phyloP scores from a whole-genome alignment of 2,113 vertebrate species.

The Naja naja region DNA sequence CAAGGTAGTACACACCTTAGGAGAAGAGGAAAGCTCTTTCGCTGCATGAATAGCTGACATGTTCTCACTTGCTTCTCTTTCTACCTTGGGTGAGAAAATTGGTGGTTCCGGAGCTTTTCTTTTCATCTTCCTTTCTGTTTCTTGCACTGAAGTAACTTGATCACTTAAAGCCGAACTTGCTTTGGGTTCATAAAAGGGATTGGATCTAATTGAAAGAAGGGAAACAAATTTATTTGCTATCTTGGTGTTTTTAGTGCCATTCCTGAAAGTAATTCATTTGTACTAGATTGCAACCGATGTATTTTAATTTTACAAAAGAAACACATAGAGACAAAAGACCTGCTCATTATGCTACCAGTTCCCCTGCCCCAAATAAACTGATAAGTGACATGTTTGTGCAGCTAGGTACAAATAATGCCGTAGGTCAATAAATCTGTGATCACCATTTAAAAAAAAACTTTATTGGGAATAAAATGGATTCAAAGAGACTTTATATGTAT shows the following conservation, averaged over 20 bases:
- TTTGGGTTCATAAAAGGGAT: constrained; percentile 96
- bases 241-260: background rate
- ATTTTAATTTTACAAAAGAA: background rate
- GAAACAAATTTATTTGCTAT: constrained; percentile 59
- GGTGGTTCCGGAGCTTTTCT: constrained; percentile 84
- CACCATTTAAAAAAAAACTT: background rate
- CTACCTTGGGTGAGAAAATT: constrained; percentile 70
- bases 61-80: constrained; percentile 62
- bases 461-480: background rate
- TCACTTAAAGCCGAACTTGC: constrained; percentile 67
- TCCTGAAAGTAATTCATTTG: constrained; percentile 16
- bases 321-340: background rate
- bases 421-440: constrained; percentile 9
- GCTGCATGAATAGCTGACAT: constrained; percentile 63
- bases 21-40: constrained; percentile 86
- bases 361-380: background rate
- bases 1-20: constrained; percentile 79
- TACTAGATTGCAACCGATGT: constrained; percentile 21
- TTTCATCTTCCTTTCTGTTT: constrained; percentile 78
- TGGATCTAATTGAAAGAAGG: constrained; percentile 82
- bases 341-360: background rate
- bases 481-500: background rate
- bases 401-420: background rate
- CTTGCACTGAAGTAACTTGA: constrained; percentile 66
- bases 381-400: constrained; percentile 13